A percentile compares a stretch with the other conserved stretches of the same genome.
Evolutionary conservation across 2,113 vertebrate species (phyloP).

Genomic region (Motacilla tschutschensis): DNA sequence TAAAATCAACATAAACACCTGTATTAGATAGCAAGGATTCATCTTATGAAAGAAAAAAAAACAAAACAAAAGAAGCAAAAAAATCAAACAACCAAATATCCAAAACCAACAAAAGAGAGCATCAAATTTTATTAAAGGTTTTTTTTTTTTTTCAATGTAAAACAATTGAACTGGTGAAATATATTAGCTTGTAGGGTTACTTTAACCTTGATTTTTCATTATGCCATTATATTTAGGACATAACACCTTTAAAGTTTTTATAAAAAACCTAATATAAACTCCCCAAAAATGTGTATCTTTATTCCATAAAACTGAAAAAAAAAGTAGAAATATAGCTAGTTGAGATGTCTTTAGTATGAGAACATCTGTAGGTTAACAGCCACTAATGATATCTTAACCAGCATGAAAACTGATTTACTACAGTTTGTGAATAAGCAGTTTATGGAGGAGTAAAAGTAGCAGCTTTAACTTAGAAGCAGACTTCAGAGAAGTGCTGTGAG

Average conservation of each 20-base stretch:
- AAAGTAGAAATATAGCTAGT: neutral
- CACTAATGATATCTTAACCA: neutral
- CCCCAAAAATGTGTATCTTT: rapidly evolving
- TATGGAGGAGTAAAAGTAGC: neutral
- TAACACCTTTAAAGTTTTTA: neutral
- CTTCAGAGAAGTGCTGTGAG: neutral
- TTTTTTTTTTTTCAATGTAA: neutral
- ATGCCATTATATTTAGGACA: neutral
- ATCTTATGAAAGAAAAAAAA: neutral
- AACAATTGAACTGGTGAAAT: neutral
- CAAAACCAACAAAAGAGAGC: neutral
- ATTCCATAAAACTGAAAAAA: neutral
- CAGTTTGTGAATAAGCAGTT: neutral
- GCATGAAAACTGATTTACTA: neutral
- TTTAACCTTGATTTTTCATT: neutral
- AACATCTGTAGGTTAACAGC: neutral
- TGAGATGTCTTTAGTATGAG: neutral
- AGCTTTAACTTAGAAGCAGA: neutral
- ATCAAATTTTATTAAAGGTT: neutral
- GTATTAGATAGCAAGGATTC: neutral
- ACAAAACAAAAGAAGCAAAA: neutral
- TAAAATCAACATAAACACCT: neutral
- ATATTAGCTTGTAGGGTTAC: neutral
- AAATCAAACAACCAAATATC: neutral
- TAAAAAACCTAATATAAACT: neutral